Evolutionary conservation across 2,888 invertebrate species (phyloP), one percentile per base, ranked within the genome.

Genomic region (Plutella xylostella): DNA sequence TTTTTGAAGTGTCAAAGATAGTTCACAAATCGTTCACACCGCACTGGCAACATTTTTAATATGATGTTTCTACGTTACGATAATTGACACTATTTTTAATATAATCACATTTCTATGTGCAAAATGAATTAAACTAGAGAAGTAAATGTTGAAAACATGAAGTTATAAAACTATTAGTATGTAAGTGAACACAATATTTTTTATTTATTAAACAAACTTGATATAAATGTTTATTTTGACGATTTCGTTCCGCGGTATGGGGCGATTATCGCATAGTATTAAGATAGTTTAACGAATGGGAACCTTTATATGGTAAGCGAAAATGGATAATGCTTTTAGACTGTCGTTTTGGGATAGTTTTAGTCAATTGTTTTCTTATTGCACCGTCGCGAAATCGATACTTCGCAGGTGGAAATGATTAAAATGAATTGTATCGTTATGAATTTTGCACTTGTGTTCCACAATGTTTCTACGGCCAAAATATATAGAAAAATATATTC

Each of bases 81-180:
- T 17, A 34, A 33, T 43, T 25, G 65, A 72, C 68, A 74, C 72
- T 76, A 74, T 74, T 77, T 72, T 77, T 22, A 72, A 65, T 72
- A 68, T 20, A 67, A 69, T 66, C 68, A 68, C 67, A 59, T 68
- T 70, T 71, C 68, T n/a, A 65, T 69, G 71, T 71, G 66, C 66
- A 65, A 61, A 55, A 60, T 17, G 54, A 28, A 28, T 61, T 65
- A 64, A 37, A 18, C 37, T 15, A 19, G 15, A 34, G 21, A 31
- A 30, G 22, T 42, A 42, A 20, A 33, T 21, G 34, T 34, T 34
- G 63, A 55, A 66, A 71, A n/a, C n/a, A 73, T 75, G 68, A 77
- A 72, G 72, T 79, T 75, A 64, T n/a, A 66, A 55, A 75, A 74
- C 75, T 78, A 68, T 63, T 75, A 75, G 72, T 52, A 54, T 69